phyloP scores from a whole-genome alignment of 2,888 invertebrate species.

The Abrostola triplasia region DNA sequence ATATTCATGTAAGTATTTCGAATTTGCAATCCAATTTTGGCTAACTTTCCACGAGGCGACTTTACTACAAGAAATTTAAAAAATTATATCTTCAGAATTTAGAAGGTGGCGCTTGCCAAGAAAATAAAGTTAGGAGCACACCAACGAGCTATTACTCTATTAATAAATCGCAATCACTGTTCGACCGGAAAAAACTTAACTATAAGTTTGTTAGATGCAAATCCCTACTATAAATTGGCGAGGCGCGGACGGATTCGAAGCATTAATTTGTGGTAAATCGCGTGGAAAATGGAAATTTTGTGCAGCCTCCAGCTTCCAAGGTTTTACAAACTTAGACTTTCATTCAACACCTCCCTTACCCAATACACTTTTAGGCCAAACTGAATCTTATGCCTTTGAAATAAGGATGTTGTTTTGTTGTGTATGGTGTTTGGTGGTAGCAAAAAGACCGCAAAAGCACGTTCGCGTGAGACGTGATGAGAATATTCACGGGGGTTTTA shows the following conservation, averaged over 20 bases:
- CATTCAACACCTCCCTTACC: constrained; percentile 42
- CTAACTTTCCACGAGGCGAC: background rate
- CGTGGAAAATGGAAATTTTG: constrained; percentile 88
- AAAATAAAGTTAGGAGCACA: constrained; percentile 14
- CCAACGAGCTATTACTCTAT: constrained; percentile 25
- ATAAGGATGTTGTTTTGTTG: constrained; percentile 51
- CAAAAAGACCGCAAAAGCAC: constrained; percentile 33
- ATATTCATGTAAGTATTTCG: background rate
- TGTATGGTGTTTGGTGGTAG: constrained; percentile 16
- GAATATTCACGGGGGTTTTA: constrained; percentile 75
- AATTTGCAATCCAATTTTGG: background rate
- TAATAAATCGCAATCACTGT: constrained; percentile 68
- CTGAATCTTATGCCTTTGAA: constrained; percentile 40
- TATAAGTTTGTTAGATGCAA: constrained; percentile 75
- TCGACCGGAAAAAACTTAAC: constrained; percentile 68
- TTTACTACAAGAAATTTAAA: background rate
- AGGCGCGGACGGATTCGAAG: constrained; percentile 82
- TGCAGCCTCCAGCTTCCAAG: constrained; percentile 81
- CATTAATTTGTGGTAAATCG: constrained; percentile 88
- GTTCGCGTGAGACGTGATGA: constrained; percentile 72
- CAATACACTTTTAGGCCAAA: constrained; percentile 11
- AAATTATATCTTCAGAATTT: background rate
- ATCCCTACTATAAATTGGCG: constrained; percentile 82
- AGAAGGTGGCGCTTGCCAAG: background rate
- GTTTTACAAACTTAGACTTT: constrained; percentile 64